phyloP scores from a whole-genome alignment of 2,797 vertebrate species.

The Crocodylus rhombifer region DNA sequence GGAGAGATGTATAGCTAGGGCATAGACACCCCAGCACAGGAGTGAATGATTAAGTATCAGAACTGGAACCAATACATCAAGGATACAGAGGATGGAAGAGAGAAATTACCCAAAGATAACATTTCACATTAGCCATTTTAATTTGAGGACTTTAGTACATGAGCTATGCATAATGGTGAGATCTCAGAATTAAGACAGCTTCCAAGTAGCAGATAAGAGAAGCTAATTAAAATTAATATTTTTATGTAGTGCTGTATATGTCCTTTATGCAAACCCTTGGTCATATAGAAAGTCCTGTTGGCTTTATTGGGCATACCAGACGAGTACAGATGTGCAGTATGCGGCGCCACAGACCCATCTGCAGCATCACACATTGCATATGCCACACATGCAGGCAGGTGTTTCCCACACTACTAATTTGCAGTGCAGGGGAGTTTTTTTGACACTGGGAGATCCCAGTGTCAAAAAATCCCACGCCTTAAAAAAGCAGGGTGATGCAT shows the following conservation, averaged over 20 bases:
- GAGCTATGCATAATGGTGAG: not conserved
- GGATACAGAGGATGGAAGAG: not conserved
- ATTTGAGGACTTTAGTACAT: not conserved
- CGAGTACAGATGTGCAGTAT: too few species aligned
- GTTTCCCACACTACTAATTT: too few species aligned
- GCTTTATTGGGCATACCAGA: not conserved
- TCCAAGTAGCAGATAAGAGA: not conserved
- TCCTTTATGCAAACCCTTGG: not conserved
- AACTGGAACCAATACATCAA: not conserved
- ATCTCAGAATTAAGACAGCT: not conserved
- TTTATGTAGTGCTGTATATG: not conserved
- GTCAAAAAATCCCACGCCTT: too few species aligned
- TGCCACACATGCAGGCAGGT: too few species aligned
- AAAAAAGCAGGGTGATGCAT: too few species aligned
- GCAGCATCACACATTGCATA: too few species aligned
- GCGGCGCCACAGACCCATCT: too few species aligned
- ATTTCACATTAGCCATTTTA: not conserved
- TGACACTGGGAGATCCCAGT: too few species aligned
- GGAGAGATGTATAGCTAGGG: not conserved
- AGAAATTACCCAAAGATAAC: not conserved
- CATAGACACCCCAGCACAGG: not conserved
- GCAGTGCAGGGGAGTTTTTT: too few species aligned
- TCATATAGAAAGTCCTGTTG: accelerated
- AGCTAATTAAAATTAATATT: not conserved
- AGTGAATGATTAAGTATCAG: not conserved